Evolutionary conservation across 2,797 vertebrate species (phyloP).

Genomic region (Anas flavirostris): DNA sequence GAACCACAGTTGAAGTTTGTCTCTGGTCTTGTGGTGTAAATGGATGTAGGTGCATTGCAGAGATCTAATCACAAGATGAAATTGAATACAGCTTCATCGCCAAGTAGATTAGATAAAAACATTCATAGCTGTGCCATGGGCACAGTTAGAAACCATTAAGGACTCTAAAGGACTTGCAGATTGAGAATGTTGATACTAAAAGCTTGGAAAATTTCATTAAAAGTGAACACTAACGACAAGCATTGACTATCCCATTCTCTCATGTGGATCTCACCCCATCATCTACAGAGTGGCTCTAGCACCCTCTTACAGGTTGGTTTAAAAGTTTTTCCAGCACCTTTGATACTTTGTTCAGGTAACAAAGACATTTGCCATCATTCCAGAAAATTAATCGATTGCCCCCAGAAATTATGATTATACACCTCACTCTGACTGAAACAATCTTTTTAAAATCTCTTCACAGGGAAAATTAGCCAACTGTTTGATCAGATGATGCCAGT

Average conservation of each 20-base stretch:
- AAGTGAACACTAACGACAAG: neutral
- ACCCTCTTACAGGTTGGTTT: neutral
- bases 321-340: neutral
- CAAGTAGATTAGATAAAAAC: slow-evolving; percentile 45
- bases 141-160: slow-evolving; percentile 39
- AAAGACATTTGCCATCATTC: neutral
- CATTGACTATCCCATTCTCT: neutral
- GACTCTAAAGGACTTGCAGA: slow-evolving; percentile 40
- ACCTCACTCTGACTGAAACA: neutral
- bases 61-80: slow-evolving; percentile 33
- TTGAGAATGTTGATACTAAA: neutral
- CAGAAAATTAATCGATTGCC: neutral
- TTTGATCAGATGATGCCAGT: neutral
- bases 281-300: neutral
- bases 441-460: neutral
- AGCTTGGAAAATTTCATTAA: slow-evolving; percentile 12
- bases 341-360: neutral
- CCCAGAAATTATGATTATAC: neutral
- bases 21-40: neutral
- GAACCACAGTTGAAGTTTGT: neutral
- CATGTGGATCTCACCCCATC: neutral
- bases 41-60: neutral
- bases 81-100: slow-evolving; percentile 43
- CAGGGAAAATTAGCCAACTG: neutral
- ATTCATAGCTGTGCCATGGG: slow-evolving; percentile 14